Percentiles rank a stretch among this genome's conserved stretches.
phyloP scores from a whole-genome alignment of 2,113 vertebrate genomes.

The Gracilinanus agilis region DNA sequence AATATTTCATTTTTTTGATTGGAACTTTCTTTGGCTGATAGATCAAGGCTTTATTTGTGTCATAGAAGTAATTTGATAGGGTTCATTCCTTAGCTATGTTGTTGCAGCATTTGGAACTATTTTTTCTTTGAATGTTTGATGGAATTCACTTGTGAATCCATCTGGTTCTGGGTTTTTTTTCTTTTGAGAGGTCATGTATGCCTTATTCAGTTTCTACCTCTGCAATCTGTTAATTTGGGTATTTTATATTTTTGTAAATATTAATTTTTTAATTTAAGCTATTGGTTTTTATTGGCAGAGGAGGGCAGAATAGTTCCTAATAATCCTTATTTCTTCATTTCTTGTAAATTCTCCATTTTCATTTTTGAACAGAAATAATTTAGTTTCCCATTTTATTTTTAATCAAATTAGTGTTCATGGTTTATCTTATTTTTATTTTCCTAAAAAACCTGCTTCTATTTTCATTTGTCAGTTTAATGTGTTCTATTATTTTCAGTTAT shows the following conservation, averaged over 20 bases:
- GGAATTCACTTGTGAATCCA: no score
- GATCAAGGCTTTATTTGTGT: background rate
- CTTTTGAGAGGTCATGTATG: background rate
- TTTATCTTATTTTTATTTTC: background rate
- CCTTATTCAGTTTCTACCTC: background rate
- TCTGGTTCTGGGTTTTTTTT: no score
- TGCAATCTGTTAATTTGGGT: background rate
- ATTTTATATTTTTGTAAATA: background rate
- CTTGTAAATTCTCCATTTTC: background rate
- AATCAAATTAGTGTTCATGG: background rate
- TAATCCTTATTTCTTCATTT: background rate
- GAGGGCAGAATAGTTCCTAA: background rate
- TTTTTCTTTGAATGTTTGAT: no score
- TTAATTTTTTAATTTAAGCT: background rate
- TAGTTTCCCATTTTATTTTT: background rate
- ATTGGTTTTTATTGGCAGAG: background rate
- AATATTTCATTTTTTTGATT: background rate
- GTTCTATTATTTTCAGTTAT: background rate
- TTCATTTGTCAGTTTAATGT: background rate
- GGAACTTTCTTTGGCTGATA: background rate
- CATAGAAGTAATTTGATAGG: background rate
- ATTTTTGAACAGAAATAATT: background rate
- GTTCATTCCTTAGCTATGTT: no score
- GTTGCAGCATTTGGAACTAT: no score
- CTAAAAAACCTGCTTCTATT: background rate